Base-by-base conservation (phyloP, 2,888 invertebrate species). In the Ypsolopha scabrella region DNA sequence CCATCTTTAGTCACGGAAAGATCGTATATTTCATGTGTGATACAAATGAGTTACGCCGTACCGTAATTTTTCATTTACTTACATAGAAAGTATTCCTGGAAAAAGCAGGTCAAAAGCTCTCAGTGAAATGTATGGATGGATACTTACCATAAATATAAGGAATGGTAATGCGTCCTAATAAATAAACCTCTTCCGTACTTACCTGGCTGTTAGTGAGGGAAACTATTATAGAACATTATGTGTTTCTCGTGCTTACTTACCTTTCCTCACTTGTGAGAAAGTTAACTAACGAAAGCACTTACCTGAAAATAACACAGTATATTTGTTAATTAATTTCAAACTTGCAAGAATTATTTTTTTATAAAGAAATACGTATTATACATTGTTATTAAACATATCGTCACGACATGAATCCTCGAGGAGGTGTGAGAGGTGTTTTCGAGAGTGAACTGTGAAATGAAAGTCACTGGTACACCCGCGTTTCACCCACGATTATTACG, bases 1-100 rank as follows among this genome's bases (percentile, higher is more conserved):
- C 46, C 41, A 54, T 63, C 58, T 62, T 64, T 63, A 58, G 56
- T 52, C 59, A 56, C 49, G 51, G 52, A 53, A 53, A 39, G 8
- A 24, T 14, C 37, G 37, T 51, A 57, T 55, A 33, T 48, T 48
- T 44, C 37, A n/a, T 43, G 36, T 8, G 43, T 14, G 11, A 13
- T 10, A 43, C 24, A 24, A 24, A 24, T n/a, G 34, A 10, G 34
- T 3, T 44, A 38, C n/a, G 38, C 14, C 11, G 13, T 33, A 24
- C 48, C 10, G 13, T 24, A 13, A 48, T 48, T 48, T 48, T 10
- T 48, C 38, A 14, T 13, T 38, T 14, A 39, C 38, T 24, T 10
- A 35, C 13, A 33, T 11, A 48, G 24, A 48, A 45, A n/a, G 34
- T 34, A 33, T 34, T 34, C 9, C 14, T 9, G 24, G 24, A 7